These are phyloP conservation scores for Styela clava DNA, from an alignment of 23 tunicate genomes.

Conservation along the genomic window DNA sequence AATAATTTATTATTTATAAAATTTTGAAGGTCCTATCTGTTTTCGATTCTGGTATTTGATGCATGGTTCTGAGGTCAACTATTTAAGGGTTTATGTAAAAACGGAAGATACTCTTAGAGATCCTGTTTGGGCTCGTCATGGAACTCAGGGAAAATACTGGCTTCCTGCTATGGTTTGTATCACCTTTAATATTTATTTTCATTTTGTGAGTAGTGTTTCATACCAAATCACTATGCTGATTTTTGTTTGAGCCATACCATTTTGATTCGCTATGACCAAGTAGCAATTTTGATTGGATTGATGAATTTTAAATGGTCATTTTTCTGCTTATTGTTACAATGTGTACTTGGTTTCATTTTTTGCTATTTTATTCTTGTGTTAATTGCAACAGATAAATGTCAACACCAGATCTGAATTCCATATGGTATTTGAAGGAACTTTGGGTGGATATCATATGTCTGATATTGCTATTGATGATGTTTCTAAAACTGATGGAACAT, in stretches of 20 bases:
- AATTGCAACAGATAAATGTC: slow-evolving; percentile 34
- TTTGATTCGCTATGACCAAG: too few species aligned
- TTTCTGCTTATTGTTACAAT: too few species aligned
- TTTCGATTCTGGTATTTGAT: slow-evolving; percentile 68
- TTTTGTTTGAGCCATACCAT: too few species aligned
- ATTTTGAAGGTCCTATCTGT: slow-evolving; percentile 41
- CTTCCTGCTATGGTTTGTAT: slow-evolving; percentile 33
- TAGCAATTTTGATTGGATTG: too few species aligned
- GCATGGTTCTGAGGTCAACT: slow-evolving; percentile 52
- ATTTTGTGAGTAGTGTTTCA: slow-evolving; percentile 1
- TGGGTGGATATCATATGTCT: slow-evolving; percentile 34
- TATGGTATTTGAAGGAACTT: slow-evolving; percentile 46
- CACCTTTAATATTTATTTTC: not conserved
- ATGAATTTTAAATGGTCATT: not conserved
- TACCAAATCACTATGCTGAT: not conserved
- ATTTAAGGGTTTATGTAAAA: slow-evolving; percentile 33
- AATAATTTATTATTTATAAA: too few species aligned
- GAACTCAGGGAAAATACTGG: slow-evolving; percentile 62
- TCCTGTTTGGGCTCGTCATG: slow-evolving; percentile 51
- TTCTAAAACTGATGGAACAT: slow-evolving; percentile 30
- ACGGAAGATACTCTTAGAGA: slow-evolving; percentile 24
- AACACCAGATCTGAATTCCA: slow-evolving; percentile 21
- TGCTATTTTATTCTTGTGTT: too few species aligned
- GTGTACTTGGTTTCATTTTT: too few species aligned
- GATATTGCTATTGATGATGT: slow-evolving; percentile 72